A percentile compares a stretch with the other conserved stretches of the same genome.
Evolutionary conservation across 2,888 invertebrate genomes (phyloP).

Genomic region (Allolobophora icterica): DNA sequence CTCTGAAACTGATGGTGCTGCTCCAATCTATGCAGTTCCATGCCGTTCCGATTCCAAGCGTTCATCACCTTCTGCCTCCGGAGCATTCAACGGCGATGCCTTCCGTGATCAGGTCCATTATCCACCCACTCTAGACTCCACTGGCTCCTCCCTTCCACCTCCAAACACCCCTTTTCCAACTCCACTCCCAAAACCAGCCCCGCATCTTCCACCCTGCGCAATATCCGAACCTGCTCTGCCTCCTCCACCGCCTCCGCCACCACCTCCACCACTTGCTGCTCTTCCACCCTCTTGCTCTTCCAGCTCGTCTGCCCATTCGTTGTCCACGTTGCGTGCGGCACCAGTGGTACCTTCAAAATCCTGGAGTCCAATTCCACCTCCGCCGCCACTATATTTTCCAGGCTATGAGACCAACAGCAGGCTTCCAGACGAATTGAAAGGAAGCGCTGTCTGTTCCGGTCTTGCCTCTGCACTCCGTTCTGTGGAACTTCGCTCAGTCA

Average conservation of each 20-base stretch:
- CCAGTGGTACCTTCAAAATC: constrained; percentile 9
- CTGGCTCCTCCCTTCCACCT: neutral
- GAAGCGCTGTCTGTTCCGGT: neutral
- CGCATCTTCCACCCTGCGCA: neutral
- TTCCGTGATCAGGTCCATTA: neutral
- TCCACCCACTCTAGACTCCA: neutral
- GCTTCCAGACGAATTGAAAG: neutral
- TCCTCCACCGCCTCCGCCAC: constrained; percentile 13
- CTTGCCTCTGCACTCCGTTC: neutral
- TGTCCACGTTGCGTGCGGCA: neutral
- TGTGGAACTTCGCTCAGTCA: neutral
- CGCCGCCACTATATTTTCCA: neutral
- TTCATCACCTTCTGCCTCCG: neutral
- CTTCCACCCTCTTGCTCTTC: neutral
- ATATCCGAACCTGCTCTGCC: neutral
- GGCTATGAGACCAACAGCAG: neutral
- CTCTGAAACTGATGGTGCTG: neutral
- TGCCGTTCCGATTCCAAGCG: neutral
- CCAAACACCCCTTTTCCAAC: neutral
- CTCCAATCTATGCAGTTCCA: neutral
- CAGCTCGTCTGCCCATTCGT: neutral
- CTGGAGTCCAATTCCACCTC: neutral
- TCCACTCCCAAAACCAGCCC: neutral
- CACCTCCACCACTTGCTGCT: neutral
- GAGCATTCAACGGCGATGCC: neutral